Percentiles rank a stretch among this genome's conserved stretches.
These are phyloP conservation scores for Sebastes kiyomatsui DNA, from an alignment of 2,797 vertebrate species.

Conservation along the genomic window DNA sequence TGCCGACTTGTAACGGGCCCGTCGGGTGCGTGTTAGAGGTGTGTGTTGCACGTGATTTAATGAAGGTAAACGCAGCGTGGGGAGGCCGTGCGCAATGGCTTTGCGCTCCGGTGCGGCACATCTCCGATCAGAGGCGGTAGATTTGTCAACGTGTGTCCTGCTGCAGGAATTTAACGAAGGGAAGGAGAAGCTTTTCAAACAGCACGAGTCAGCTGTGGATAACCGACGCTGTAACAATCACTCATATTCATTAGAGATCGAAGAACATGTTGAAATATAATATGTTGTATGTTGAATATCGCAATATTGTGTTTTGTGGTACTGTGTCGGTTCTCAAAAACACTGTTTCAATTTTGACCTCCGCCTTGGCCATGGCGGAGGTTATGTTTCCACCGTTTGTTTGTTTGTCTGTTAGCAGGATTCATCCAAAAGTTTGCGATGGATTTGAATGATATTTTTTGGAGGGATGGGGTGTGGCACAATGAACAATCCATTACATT, in stretches of 20 bases:
- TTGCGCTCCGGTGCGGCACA: background rate
- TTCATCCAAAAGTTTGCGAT: too few species aligned
- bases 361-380: too few species aligned
- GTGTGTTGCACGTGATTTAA: background rate
- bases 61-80: background rate
- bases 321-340: too few species aligned
- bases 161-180: background rate
- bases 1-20: background rate
- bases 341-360: too few species aligned
- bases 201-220: background rate
- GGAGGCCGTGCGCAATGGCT: background rate
- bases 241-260: background rate
- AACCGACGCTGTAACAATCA: background rate
- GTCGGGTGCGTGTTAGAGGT: background rate
- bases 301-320: too few species aligned
- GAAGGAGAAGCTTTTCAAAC: background rate
- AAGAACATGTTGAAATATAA: too few species aligned
- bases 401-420: too few species aligned
- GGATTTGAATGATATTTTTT: too few species aligned
- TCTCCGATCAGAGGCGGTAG: background rate
- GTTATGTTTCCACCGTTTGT: too few species aligned
- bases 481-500: too few species aligned
- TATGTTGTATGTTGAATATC: too few species aligned
- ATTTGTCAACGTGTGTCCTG: background rate
- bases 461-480: too few species aligned